phyloP scores from a whole-genome alignment of 2,797 vertebrate species.

The Ateles fusciceps region DNA sequence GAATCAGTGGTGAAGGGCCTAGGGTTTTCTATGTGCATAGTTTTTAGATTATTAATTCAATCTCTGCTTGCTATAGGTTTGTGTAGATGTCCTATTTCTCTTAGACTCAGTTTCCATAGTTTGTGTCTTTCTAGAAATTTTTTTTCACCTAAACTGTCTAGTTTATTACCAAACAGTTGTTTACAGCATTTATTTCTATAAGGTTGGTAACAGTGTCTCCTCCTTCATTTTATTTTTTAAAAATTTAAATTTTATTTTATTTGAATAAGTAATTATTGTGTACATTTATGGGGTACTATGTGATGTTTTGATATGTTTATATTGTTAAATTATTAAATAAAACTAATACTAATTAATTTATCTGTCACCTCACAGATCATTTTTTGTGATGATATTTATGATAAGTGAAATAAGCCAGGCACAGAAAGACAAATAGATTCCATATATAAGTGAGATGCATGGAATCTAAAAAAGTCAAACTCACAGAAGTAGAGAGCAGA shows the following conservation, averaged over 20 bases:
- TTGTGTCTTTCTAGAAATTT: background rate
- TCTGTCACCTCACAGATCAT: background rate
- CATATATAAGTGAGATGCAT: background rate
- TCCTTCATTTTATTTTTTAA: background rate
- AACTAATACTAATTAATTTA: background rate
- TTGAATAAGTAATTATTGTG: background rate
- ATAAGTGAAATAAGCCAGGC: background rate
- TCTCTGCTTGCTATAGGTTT: too few species aligned
- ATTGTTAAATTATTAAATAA: background rate
- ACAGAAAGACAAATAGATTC: background rate
- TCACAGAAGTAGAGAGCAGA: background rate
- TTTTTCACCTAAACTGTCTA: background rate
- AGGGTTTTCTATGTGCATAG: too few species aligned
- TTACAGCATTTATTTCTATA: background rate
- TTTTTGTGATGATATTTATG: background rate
- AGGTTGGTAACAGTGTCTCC: background rate
- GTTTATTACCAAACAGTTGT: background rate
- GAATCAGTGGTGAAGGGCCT: too few species aligned
- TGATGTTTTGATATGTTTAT: background rate
- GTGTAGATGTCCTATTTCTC: too few species aligned
- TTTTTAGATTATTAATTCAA: too few species aligned
- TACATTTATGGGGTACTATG: background rate
- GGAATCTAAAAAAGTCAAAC: background rate
- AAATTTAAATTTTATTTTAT: background rate
- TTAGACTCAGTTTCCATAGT: too few species aligned